Evolutionary conservation across 2,888 invertebrate genomes (phyloP), one percentile per base, ranked within the genome.

Genomic region (Nephrotoma flavescens): DNA sequence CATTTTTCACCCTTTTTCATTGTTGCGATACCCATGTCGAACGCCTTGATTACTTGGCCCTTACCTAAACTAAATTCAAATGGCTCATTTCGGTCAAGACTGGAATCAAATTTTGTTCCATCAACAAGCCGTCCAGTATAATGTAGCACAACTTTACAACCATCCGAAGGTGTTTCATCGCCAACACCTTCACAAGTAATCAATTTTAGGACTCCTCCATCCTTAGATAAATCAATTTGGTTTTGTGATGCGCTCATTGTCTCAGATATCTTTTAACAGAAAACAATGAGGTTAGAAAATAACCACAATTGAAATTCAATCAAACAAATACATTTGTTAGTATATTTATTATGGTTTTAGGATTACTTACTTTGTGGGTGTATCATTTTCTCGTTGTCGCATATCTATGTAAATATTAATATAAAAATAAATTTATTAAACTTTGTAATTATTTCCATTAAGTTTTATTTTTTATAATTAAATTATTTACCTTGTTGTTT

Each of bases 71-170:
- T 93, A 91, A 99, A 99, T 89, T 95, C 94, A 90, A 99, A 99
- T 0, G 96, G 95, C 88, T 96, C 94, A 88, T 94, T 94, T 87
- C 97, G 94, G 89, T 96, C 96, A 88, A 95, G 93, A 90, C 97
- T 98, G 0, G 98, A 97, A 92, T 99, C 99, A 90, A 99, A 99
- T 90, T 96, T 94, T 3, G 96, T 95, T 57, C 99, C 99, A 92
- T 98, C 96, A 3, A 89, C 88, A 44, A 99, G 93, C 1, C 96
- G 96, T 44, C 99, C 99, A 1, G 96, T 96, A 90, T 99, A 99
- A 91, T 99, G 98, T 0, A 97, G 95, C 4, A 91, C 93, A 7
- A 95, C 94, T 89, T 93, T 94, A 90, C 95, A 95, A 0, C 97
- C 97, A 86, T 92, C 90, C 12, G 92, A 92, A 0, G 98, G 97